phyloP scores from a whole-genome alignment of 92 coral and sea anemone species.

The Virgularia gustaviana region DNA sequence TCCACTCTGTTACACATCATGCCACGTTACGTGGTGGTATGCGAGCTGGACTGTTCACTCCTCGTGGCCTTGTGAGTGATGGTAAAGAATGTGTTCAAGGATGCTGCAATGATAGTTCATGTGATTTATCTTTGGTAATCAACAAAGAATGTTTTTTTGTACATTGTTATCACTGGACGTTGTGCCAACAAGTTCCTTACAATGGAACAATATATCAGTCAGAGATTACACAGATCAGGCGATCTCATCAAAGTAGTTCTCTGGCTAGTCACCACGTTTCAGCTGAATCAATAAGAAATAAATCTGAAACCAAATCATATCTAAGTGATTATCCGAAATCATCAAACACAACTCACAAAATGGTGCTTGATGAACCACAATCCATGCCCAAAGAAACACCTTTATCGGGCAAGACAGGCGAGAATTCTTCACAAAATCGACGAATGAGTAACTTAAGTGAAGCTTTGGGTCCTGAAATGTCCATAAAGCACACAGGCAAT shows the following conservation, averaged over 20 bases:
- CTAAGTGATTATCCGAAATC: neutral
- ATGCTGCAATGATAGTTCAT: slow-evolving; percentile 71
- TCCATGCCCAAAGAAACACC: neutral
- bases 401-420: neutral
- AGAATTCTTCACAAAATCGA: neutral
- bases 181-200: slow-evolving; percentile 67
- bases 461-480: neutral
- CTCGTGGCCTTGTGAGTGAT: slow-evolving; percentile 68
- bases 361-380: neutral
- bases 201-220: slow-evolving; percentile 61
- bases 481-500: neutral
- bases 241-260: slow-evolving; percentile 22
- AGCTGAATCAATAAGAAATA: neutral
- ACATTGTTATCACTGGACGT: slow-evolving; percentile 62
- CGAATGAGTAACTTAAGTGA: neutral
- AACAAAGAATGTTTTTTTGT: slow-evolving; percentile 74
- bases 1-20: slow-evolving; percentile 60
- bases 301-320: neutral
- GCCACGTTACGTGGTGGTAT: slow-evolving; percentile 80
- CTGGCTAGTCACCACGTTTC: too few relatives aligned
- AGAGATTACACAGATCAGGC: slow-evolving; percentile 65
- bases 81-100: slow-evolving; percentile 70
- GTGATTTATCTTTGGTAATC: slow-evolving; percentile 80
- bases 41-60: slow-evolving; percentile 74
- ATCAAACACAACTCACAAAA: neutral